These are phyloP conservation scores for Panthera tigris DNA, from an alignment of 2,113 vertebrate species.

Conservation along the genomic window DNA sequence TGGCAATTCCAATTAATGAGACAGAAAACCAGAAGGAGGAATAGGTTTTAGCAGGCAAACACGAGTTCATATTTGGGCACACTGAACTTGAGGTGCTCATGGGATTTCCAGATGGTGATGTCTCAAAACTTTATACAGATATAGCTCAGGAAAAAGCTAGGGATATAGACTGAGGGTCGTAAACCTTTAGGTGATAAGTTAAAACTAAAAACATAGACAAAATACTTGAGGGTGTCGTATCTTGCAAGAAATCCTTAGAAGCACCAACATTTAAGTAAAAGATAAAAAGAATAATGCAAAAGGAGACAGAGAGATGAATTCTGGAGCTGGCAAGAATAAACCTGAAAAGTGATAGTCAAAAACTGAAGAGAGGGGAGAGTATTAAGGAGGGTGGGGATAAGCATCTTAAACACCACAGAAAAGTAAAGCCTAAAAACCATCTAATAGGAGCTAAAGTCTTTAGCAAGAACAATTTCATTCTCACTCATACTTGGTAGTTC, in stretches of 20 bases:
- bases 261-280: background rate
- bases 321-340: background rate
- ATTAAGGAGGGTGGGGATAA: background rate
- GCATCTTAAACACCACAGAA: constrained; percentile 1
- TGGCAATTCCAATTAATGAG: background rate
- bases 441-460: background rate
- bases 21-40: background rate
- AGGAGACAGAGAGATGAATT: background rate
- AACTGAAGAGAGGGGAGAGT: background rate
- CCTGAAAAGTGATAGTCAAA: background rate
- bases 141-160: background rate
- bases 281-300: background rate
- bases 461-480: background rate
- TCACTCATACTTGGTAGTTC: background rate
- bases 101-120: background rate
- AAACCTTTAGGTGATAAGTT: background rate
- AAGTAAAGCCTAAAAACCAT: background rate
- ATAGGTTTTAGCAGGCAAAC: background rate
- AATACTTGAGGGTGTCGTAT: background rate
- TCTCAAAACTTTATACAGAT: background rate
- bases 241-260: background rate
- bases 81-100: background rate
- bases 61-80: background rate
- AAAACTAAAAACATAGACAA: background rate
- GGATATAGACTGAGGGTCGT: background rate